phyloP scores from a whole-genome alignment of 2,113 vertebrate genomes.

The Plotosus lineatus region DNA sequence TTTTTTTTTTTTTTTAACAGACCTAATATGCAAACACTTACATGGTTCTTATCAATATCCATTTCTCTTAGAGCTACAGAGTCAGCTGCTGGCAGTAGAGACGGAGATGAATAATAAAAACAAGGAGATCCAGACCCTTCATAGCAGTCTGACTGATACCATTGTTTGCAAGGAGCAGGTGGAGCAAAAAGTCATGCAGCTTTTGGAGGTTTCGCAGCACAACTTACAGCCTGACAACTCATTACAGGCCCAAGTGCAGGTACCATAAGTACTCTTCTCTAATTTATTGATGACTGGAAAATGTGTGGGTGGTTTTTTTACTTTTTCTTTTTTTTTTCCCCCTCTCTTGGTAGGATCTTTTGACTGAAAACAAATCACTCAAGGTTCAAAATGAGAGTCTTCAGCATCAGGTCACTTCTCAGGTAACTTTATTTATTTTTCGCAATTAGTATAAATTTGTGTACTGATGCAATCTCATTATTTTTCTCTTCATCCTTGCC shows the following conservation, averaged over 20 bases:
- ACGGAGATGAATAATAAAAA: slow-evolving; percentile 76
- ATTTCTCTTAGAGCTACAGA: slow-evolving; percentile 82
- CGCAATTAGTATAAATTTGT: slow-evolving; percentile 20
- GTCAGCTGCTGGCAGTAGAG: slow-evolving; percentile 84
- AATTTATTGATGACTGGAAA: neutral
- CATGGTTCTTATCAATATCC: neutral
- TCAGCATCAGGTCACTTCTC: slow-evolving; percentile 86
- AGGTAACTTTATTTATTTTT: slow-evolving; percentile 72
- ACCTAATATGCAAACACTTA: neutral
- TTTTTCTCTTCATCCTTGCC: slow-evolving; percentile 1
- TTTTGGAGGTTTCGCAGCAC: slow-evolving; percentile 88
- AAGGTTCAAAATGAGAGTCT: slow-evolving; percentile 86
- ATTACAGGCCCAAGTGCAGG: slow-evolving; percentile 80
- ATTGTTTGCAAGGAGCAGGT: slow-evolving; percentile 90
- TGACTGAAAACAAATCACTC: slow-evolving; percentile 89
- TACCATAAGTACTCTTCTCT: slow-evolving; percentile 22
- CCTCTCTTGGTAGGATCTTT: slow-evolving; percentile 83
- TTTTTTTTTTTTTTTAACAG: no score
- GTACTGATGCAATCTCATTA: slow-evolving; percentile 35
- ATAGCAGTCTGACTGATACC: slow-evolving; percentile 88
- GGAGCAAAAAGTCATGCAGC: slow-evolving; percentile 88
- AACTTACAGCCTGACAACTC: slow-evolving; percentile 80
- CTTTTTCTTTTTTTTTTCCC: no score
- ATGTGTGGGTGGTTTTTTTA: slow-evolving; percentile 39
- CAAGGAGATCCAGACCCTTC: slow-evolving; percentile 91